These are phyloP conservation scores for Epinotia demarniana DNA, from an alignment of 2,888 invertebrate genomes.

Conservation along the genomic window DNA sequence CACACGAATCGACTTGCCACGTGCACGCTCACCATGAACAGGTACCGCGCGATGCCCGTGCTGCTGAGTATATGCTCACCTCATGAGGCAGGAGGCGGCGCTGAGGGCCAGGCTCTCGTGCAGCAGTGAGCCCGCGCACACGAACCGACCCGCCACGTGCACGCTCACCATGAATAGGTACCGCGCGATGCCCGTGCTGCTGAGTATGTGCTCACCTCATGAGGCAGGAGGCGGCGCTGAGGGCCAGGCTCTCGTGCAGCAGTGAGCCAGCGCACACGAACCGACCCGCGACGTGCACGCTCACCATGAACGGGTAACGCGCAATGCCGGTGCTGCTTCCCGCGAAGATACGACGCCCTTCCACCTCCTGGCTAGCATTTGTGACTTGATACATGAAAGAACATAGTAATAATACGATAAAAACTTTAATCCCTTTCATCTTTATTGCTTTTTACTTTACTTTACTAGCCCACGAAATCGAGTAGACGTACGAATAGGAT, in stretches of 20 bases:
- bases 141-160: slow-evolving; percentile 36
- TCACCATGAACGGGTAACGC: slow-evolving; percentile 50
- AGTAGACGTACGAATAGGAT: neutral
- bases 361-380: neutral
- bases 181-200: slow-evolving; percentile 23
- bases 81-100: slow-evolving; percentile 61
- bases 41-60: slow-evolving; percentile 40
- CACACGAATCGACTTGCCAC: slow-evolving; percentile 44
- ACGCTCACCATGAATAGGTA: slow-evolving; percentile 45
- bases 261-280: slow-evolving; percentile 49
- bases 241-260: slow-evolving; percentile 52
- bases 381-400: neutral
- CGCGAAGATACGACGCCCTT: slow-evolving; percentile 46
- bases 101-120: slow-evolving; percentile 57
- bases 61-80: slow-evolving; percentile 52
- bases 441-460: neutral
- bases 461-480: neutral
- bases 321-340: slow-evolving; percentile 43
- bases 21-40: slow-evolving; percentile 40
- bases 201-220: slow-evolving; percentile 55
- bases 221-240: slow-evolving; percentile 64
- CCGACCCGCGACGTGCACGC: slow-evolving; percentile 45
- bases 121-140: slow-evolving; percentile 46
- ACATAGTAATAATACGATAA: too few relatives aligned
- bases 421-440: too few relatives aligned